phyloP scores from a whole-genome alignment of 2,888 invertebrate species.

The Eretmocerus hayati region DNA sequence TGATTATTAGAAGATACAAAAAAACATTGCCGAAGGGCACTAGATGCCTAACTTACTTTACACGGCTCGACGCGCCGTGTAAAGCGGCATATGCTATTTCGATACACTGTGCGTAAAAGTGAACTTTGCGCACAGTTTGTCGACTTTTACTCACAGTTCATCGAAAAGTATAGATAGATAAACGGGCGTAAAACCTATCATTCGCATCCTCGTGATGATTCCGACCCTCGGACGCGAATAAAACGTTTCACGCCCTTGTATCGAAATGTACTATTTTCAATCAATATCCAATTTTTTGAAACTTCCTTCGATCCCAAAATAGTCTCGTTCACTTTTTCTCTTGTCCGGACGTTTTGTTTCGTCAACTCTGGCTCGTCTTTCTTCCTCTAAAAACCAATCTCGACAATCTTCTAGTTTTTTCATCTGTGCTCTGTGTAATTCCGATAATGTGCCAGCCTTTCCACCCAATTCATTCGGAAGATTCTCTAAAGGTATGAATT shows the following conservation, averaged over 20 bases:
- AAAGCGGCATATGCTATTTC: too few relatives aligned
- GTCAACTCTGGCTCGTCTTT: conserved; percentile 52
- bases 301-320: not conserved
- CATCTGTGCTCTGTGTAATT: conserved; percentile 30
- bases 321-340: not conserved
- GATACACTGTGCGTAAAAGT: too few relatives aligned
- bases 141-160: too few relatives aligned
- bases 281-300: not conserved
- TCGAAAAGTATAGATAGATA: too few relatives aligned
- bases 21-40: not conserved
- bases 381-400: conserved; percentile 45
- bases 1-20: not conserved
- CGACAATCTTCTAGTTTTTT: conserved; percentile 38
- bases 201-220: too few relatives aligned
- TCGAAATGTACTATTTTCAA: too few relatives aligned
- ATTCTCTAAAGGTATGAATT: conserved; percentile 50
- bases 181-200: too few relatives aligned
- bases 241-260: too few relatives aligned
- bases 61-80: too few relatives aligned
- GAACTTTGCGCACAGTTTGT: too few relatives aligned
- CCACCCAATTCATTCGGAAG: conserved; percentile 63
- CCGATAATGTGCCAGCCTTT: conserved; percentile 42
- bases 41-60: conserved; percentile 40
- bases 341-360: conserved; percentile 53
- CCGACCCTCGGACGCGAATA: too few relatives aligned